These are phyloP conservation scores for Sigmodon hispidus DNA, from an alignment of 2,113 vertebrate species.

Conservation along the genomic window DNA sequence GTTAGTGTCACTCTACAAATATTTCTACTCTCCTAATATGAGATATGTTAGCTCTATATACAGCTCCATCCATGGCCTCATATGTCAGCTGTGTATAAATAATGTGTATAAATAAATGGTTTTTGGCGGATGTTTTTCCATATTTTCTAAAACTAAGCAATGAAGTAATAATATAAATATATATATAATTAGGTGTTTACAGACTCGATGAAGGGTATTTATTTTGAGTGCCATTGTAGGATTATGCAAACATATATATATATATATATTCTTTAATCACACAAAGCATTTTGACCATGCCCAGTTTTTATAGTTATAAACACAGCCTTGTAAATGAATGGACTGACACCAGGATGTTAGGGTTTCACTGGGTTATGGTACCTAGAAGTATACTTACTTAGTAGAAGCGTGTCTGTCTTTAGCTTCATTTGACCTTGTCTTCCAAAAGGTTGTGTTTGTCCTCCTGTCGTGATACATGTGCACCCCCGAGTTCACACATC, in stretches of 20 bases:
- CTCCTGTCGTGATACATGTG: neutral
- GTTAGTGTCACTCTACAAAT: neutral
- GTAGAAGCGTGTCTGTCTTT: neutral
- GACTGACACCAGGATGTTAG: conserved; percentile 26
- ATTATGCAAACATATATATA: conserved; percentile 37
- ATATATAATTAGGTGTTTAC: conserved; percentile 1
- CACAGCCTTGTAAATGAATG: neutral
- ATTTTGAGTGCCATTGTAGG: neutral
- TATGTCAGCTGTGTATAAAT: neutral
- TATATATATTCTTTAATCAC: conserved; percentile 37
- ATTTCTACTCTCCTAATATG: neutral
- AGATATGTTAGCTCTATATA: neutral
- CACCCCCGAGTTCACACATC: neutral
- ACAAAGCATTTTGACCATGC: conserved; percentile 28
- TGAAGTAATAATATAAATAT: neutral
- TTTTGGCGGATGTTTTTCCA: neutral
- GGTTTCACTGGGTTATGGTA: neutral
- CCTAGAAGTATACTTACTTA: neutral
- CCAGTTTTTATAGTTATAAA: conserved; percentile 33
- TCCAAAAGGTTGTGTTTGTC: neutral
- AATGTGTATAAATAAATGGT: neutral
- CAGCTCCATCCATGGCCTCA: neutral
- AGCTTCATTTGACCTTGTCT: conserved; percentile 7
- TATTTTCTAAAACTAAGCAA: conserved; percentile 34
- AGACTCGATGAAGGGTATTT: neutral